These are phyloP conservation scores for Hycleus cichorii DNA, from an alignment of 1,140 invertebrate genomes.

Conservation along the genomic window DNA sequence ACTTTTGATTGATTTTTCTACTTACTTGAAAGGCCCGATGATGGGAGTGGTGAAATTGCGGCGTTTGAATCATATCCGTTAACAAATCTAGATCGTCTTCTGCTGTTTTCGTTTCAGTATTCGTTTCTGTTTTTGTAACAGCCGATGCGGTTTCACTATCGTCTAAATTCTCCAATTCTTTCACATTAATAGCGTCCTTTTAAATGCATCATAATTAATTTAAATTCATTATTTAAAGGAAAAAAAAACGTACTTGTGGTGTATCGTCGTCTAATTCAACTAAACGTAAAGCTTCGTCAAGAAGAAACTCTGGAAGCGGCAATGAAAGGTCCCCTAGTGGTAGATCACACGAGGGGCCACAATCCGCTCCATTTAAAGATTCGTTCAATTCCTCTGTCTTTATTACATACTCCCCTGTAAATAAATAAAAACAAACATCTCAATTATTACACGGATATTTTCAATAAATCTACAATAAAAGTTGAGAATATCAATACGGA, in stretches of 20 bases:
- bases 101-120: slow-evolving; percentile 20
- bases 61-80: slow-evolving; percentile 58
- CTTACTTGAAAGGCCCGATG: slow-evolving; percentile 53
- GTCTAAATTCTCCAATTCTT: slow-evolving; percentile 27
- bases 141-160: slow-evolving; percentile 1
- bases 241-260: slow-evolving; percentile 40
- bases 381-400: slow-evolving; percentile 43
- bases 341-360: slow-evolving; percentile 32
- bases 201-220: slow-evolving; percentile 24
- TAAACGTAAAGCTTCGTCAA: slow-evolving; percentile 65
- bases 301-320: slow-evolving; percentile 53
- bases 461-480: no score
- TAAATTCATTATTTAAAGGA: neutral
- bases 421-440: slow-evolving; percentile 1
- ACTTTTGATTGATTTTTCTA: neutral
- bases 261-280: slow-evolving; percentile 61
- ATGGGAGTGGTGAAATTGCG: slow-evolving; percentile 55
- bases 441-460: no score
- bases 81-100: slow-evolving; percentile 45
- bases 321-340: slow-evolving; percentile 42
- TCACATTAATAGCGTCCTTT: slow-evolving; percentile 26
- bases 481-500: no score
- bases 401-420: slow-evolving; percentile 55
- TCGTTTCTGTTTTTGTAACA: slow-evolving; percentile 10
- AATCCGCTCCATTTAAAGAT: slow-evolving; percentile 22